Conservation (phyloP, 2,797 vertebrate genomes). For the Tenualosa ilisha region DNA sequence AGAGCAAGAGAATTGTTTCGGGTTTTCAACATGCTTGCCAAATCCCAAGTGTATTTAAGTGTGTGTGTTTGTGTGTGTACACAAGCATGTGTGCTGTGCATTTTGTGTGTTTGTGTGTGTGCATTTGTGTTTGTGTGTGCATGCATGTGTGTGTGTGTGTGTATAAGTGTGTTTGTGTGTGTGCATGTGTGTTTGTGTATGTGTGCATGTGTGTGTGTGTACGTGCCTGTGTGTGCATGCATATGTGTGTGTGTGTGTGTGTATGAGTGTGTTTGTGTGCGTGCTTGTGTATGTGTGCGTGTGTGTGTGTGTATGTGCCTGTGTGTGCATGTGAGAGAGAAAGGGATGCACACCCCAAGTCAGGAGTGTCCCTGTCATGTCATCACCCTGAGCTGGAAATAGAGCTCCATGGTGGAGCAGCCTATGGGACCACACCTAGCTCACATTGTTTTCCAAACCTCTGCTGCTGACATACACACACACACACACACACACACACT, state of each 20-base stretch:
- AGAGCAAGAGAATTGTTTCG: too few relatives aligned
- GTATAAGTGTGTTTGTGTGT: background rate
- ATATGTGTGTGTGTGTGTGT: conserved; percentile 2
- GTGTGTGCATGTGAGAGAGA: too few relatives aligned
- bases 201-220: background rate
- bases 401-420: background rate
- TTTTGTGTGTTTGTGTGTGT: too few relatives aligned
- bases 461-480: background rate
- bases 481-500: background rate
- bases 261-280: background rate
- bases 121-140: background rate
- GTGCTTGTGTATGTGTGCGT: background rate
- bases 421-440: background rate
- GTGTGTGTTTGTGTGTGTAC: too few relatives aligned
- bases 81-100: too few relatives aligned
- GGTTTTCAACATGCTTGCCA: too few relatives aligned
- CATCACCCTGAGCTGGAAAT: background rate
- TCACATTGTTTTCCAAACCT: background rate
- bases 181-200: background rate
- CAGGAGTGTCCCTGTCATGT: background rate
- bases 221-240: background rate
- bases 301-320: background rate
- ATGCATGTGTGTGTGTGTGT: background rate
- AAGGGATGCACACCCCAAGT: background rate
- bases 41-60: too few relatives aligned